Evolutionary conservation across 2,888 invertebrate species (phyloP).

Genomic region (Willowsia nigromaculata): DNA sequence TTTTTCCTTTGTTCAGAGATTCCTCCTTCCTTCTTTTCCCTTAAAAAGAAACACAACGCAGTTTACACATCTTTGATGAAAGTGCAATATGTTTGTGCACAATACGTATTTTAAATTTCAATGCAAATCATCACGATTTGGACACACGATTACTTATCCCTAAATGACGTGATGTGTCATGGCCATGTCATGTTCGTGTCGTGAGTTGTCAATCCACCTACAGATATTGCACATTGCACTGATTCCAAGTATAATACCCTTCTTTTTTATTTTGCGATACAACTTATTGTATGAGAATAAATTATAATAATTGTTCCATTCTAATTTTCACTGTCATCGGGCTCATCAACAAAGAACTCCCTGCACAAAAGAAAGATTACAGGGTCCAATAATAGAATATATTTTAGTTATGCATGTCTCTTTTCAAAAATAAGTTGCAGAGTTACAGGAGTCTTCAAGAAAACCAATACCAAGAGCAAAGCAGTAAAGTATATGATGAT

Average conservation of each 20-base stretch:
- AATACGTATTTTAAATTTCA: neutral
- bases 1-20: neutral
- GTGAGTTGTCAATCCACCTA: neutral
- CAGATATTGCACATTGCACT: neutral
- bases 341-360: neutral
- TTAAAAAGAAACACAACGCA: neutral
- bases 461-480: no score
- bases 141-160: slow-evolving; percentile 18
- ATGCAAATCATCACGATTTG: slow-evolving; percentile 8
- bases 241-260: neutral
- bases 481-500: no score
- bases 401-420: neutral
- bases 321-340: slow-evolving; percentile 37
- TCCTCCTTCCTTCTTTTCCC: neutral
- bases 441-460: slow-evolving; percentile 55
- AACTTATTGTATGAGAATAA: neutral
- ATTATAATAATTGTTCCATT: slow-evolving; percentile 25
- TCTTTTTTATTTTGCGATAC: neutral
- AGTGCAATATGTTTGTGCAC: neutral
- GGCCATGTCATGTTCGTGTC: neutral
- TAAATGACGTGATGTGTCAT: slow-evolving; percentile 1
- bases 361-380: slow-evolving; percentile 6
- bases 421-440: slow-evolving; percentile 40
- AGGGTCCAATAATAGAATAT: neutral
- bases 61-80: neutral